phyloP scores from a whole-genome alignment of 2,888 invertebrate genomes.

The Argyra leucocephala region DNA sequence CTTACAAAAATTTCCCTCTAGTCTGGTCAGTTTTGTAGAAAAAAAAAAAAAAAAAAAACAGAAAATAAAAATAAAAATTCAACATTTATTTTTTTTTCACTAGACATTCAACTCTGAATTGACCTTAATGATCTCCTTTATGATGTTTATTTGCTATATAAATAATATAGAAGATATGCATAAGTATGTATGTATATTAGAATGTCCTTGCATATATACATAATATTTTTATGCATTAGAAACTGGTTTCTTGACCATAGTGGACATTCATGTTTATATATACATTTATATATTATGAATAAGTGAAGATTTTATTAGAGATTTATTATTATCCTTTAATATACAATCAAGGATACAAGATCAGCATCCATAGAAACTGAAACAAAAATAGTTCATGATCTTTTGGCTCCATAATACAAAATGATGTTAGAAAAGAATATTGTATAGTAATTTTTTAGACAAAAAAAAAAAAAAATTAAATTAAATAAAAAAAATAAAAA shows the following conservation, averaged over 20 bases:
- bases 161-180: too few relatives aligned
- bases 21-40: background rate
- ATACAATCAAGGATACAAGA: background rate
- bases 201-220: too few relatives aligned
- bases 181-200: background rate
- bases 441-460: background rate
- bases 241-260: slow-evolving; percentile 1
- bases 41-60: background rate
- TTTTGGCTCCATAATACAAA: background rate
- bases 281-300: background rate
- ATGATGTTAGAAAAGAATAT: background rate
- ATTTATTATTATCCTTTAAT: background rate
- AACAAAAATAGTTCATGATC: background rate
- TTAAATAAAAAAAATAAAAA: too few relatives aligned
- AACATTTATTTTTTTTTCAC: background rate
- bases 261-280: background rate
- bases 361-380: background rate
- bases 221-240: too few relatives aligned
- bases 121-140: slow-evolving; percentile 5
- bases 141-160: too few relatives aligned
- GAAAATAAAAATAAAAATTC: too few relatives aligned
- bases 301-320: slow-evolving; percentile 4
- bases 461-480: too few relatives aligned
- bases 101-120: background rate
- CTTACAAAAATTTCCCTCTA: background rate